A percentile compares a stretch with the other conserved stretches of the same genome.
Evolutionary conservation across 2,888 invertebrate species (phyloP).

Genomic region (Dromius quadrimaculatus): DNA sequence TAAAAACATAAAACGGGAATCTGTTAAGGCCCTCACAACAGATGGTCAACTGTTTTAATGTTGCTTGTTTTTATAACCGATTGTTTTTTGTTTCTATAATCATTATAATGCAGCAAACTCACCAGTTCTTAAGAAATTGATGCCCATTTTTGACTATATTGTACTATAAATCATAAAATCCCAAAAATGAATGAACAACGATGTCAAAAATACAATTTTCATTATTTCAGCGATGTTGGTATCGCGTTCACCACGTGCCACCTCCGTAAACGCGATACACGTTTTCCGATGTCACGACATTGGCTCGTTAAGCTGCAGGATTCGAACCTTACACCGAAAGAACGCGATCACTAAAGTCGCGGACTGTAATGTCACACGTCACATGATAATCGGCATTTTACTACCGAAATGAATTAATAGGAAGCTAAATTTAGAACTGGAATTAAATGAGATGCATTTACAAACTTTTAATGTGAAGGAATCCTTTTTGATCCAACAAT

Average conservation of each 20-base stretch:
- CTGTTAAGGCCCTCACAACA: slow-evolving; percentile 33
- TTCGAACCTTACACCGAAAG: slow-evolving; percentile 34
- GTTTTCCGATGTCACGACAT: slow-evolving; percentile 19
- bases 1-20: slow-evolving; percentile 49
- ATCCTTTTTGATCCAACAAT: too few species aligned
- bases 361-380: slow-evolving; percentile 33
- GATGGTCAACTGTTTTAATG: slow-evolving; percentile 43
- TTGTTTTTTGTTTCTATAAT: slow-evolving; percentile 35
- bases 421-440: slow-evolving; percentile 15
- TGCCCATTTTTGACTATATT: too few species aligned
- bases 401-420: slow-evolving; percentile 28
- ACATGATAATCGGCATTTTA: slow-evolving; percentile 37
- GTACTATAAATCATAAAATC: too few species aligned
- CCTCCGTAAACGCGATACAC: slow-evolving; percentile 12
- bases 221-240: slow-evolving; percentile 1
- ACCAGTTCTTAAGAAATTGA: neutral
- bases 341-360: neutral
- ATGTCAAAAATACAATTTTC: slow-evolving; percentile 9
- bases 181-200: neutral
- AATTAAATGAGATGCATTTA: too few species aligned
- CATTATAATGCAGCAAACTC: neutral
- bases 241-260: neutral
- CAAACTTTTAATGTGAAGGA: too few species aligned
- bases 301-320: slow-evolving; percentile 31
- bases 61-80: slow-evolving; percentile 39